Percentiles rank a stretch among this genome's conserved stretches.
Conservation (phyloP, 2,113 vertebrate genomes). For the Clupea harengus region DNA sequence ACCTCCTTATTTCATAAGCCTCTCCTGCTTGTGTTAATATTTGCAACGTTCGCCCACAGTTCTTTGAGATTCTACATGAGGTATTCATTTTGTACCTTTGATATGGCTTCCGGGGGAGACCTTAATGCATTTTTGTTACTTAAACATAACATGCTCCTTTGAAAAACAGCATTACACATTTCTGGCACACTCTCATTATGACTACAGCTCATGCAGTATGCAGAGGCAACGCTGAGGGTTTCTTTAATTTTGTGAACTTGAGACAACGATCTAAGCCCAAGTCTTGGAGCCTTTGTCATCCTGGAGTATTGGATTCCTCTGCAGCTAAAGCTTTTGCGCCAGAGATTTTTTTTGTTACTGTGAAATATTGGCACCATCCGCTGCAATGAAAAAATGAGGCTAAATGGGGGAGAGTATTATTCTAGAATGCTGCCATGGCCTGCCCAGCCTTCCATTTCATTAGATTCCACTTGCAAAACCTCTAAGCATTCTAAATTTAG, state of each 20-base stretch:
- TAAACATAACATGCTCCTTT: not conserved
- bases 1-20: not conserved
- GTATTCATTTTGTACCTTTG: not conserved
- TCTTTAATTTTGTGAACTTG: not conserved
- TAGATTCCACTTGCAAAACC: not conserved
- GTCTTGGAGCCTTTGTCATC: not conserved
- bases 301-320: not conserved
- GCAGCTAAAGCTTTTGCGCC: not conserved
- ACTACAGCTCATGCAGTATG: not conserved
- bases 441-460: not conserved
- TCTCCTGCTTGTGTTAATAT: constrained; percentile 9
- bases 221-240: not conserved
- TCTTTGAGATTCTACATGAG: not conserved
- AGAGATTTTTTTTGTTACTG: not conserved
- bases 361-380: constrained; percentile 7
- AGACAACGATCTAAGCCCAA: not conserved
- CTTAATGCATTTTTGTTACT: not conserved
- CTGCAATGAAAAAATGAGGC: not conserved
- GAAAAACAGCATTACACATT: not conserved
- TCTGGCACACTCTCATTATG: not conserved
- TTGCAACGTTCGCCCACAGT: not conserved
- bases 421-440: not conserved
- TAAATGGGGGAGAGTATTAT: not conserved
- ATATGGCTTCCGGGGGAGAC: not conserved
- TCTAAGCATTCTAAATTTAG: not conserved